These are phyloP conservation scores for Sialis fuliginosa DNA, from an alignment of 2,888 invertebrate species.

Conservation along the genomic window DNA sequence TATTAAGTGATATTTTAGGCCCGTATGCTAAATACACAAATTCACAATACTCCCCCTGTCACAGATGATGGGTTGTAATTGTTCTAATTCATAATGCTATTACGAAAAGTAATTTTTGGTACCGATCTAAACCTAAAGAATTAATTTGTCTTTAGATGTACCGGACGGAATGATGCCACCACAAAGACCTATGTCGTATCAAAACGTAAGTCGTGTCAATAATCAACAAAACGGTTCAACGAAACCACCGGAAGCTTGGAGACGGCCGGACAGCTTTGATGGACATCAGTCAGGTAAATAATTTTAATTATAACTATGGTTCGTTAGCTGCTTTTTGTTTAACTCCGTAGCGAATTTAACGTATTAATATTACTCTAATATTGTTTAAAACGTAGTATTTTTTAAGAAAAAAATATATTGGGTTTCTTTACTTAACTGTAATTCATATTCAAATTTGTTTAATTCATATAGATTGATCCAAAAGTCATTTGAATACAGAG, in stretches of 20 bases:
- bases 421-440: background rate
- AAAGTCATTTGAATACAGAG: too few relatives aligned
- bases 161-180: slow-evolving; percentile 16
- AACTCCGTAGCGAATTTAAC: background rate
- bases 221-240: slow-evolving; percentile 23
- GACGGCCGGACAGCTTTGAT: slow-evolving; percentile 18
- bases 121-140: too few relatives aligned
- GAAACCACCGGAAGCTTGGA: slow-evolving; percentile 18
- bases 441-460: background rate
- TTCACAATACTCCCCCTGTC: too few relatives aligned
- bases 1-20: too few relatives aligned
- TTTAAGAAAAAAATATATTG: background rate
- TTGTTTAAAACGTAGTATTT: background rate
- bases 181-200: slow-evolving; percentile 20
- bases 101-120: too few relatives aligned
- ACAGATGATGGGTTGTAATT: too few relatives aligned
- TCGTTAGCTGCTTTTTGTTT: background rate
- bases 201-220: slow-evolving; percentile 18
- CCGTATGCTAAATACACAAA: too few relatives aligned
- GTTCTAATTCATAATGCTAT: too few relatives aligned
- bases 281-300: slow-evolving; percentile 8
- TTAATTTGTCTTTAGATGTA: slow-evolving; percentile 13
- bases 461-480: too few relatives aligned
- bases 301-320: slow-evolving; percentile 4
- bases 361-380: background rate